Conservation (phyloP, 1,140 invertebrate species). For the Cyrtorhinus lividipennis region DNA sequence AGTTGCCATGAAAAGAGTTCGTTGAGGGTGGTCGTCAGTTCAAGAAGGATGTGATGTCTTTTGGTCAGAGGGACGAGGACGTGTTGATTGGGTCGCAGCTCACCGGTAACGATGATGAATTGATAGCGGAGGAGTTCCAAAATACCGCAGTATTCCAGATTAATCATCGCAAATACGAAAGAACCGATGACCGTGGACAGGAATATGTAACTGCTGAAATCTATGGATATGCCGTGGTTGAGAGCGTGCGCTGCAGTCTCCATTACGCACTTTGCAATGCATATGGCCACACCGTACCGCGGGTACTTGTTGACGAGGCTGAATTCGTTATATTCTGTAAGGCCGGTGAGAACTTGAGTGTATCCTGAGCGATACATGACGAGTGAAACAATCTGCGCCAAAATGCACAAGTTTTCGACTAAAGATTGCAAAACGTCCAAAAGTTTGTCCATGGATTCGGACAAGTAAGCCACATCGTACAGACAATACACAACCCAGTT, state of each 20-base stretch:
- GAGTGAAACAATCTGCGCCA: background rate
- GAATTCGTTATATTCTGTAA: background rate
- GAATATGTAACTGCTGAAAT: background rate
- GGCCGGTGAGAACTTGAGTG: background rate
- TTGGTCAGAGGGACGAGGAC: constrained; percentile 2
- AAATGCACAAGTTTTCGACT: background rate
- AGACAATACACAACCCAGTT: background rate
- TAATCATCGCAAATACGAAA: constrained; percentile 2
- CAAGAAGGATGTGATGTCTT: constrained; percentile 8
- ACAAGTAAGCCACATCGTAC: background rate
- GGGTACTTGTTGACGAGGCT: background rate
- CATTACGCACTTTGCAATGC: background rate
- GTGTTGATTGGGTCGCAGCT: background rate
- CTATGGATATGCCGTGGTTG: background rate
- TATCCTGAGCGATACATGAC: background rate
- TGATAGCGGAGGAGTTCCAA: constrained; percentile 6
- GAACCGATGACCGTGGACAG: background rate
- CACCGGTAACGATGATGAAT: background rate
- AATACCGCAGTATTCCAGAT: background rate
- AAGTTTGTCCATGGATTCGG: background rate
- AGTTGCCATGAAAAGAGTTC: constrained; percentile 12
- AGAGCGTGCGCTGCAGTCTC: background rate
- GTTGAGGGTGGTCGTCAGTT: constrained; percentile 7
- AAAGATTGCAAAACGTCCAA: background rate
- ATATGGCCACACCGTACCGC: background rate